These are phyloP conservation scores for Pantherophis alleghaniensis DNA, from an alignment of 2,797 vertebrate genomes.

Conservation along the genomic window DNA sequence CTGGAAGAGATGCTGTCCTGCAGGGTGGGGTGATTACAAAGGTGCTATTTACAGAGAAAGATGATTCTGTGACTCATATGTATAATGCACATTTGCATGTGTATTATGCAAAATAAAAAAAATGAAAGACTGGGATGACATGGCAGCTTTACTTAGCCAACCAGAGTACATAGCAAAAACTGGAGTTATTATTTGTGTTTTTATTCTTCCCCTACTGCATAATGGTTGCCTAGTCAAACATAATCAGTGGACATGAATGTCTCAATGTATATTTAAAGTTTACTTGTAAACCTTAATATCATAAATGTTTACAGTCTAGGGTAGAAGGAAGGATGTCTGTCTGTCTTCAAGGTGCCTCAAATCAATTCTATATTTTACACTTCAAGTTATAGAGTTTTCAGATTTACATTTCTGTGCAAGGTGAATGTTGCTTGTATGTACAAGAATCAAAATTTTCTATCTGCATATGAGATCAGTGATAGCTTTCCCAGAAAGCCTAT, in stretches of 20 bases:
- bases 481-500: background rate
- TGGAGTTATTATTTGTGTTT: conserved; percentile 48
- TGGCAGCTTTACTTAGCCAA: conserved; percentile 47
- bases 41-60: background rate
- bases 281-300: conserved; percentile 67
- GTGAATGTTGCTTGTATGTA: conserved; percentile 38
- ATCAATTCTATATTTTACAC: conserved; percentile 59
- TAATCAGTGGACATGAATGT: conserved; percentile 56
- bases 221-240: conserved; percentile 39
- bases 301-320: conserved; percentile 67
- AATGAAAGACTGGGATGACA: background rate
- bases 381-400: conserved; percentile 64
- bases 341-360: conserved; percentile 69
- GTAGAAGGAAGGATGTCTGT: conserved; percentile 62
- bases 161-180: conserved; percentile 48
- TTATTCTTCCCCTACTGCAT: conserved; percentile 31
- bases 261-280: conserved; percentile 68
- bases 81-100: background rate
- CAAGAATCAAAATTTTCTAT: conserved; percentile 63
- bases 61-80: background rate
- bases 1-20: background rate
- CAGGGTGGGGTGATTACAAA: background rate
- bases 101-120: background rate
- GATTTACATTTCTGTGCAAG: conserved; percentile 40
- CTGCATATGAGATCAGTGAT: conserved; percentile 25